Evolutionary conservation across 2,888 invertebrate genomes (phyloP), one percentile per base, ranked within the genome.

Genomic region (Caenorhabditis panamensis): DNA sequence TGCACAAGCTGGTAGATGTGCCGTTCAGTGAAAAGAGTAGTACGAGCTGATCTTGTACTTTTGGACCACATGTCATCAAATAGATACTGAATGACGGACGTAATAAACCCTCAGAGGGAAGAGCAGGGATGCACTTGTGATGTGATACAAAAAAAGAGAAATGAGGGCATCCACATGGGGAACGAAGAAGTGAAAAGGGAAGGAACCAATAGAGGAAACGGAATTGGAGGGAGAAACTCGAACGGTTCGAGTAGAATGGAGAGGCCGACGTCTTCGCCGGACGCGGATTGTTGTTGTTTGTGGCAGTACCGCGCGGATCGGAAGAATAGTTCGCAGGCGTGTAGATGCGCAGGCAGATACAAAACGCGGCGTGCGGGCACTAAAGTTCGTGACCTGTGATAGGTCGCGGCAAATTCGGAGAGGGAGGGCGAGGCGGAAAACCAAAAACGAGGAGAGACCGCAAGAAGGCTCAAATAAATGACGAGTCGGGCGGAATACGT

Each of bases 401-500:
- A 66, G 75, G 75, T 75, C 66, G 75, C 75, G 75, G 75, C 75
- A 75, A 75, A 75, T 75, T 75, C 75, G 75, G 75, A 75, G 49
- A 61, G n/a, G 54, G 59, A 58, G 63, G 59, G 66, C 22, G 64
- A 59, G 73, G 69, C 63, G 76, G 53, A 78, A 78, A 78, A 71
- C 78, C 61, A 78, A 78, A 78, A 78, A 67, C 66, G 71, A 69
- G 13, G 41, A 51, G 62, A 56, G 44, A 26, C 44, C 49, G 51
- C 69, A 51, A 69, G 26, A 62, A 75, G 72, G 79, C 79, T 79
- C 79, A 79, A 79, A 79, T 79, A 79, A 79, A 72, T 79, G 79
- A 79, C 79, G 79, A 79, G 67, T 51, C 75, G 75, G 62, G 76
- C 76, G 71, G 66, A 79, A 79, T 79, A 79, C 79, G 79, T 79